Evolutionary conservation across 2,888 invertebrate species (phyloP).

Genomic region (Cremastinae sp.): DNA sequence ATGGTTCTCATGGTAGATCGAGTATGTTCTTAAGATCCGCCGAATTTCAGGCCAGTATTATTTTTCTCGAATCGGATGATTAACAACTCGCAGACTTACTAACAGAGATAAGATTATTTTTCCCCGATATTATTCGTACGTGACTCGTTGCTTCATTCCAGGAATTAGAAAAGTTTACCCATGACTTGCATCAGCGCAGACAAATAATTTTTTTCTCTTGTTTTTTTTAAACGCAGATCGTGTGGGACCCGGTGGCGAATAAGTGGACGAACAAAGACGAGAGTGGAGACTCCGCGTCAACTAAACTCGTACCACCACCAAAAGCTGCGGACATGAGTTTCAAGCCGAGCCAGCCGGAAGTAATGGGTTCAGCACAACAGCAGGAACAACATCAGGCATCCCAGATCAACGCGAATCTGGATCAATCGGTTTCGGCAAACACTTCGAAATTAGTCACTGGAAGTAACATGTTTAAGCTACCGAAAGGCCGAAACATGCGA

Average conservation of each 20-base stretch:
- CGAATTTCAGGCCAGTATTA: constrained; percentile 73
- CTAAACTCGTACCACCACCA: constrained; percentile 85
- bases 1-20: constrained; percentile 75
- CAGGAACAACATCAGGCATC: constrained; percentile 63
- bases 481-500: constrained; percentile 87
- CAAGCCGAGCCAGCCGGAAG: constrained; percentile 60
- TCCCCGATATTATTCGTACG: background rate
- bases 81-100: constrained; percentile 25
- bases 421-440: constrained; percentile 61
- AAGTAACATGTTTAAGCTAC: constrained; percentile 90
- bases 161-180: background rate
- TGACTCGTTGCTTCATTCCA: background rate
- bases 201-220: background rate
- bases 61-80: constrained; percentile 23
- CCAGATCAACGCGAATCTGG: constrained; percentile 42
- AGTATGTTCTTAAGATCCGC: constrained; percentile 66
- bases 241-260: constrained; percentile 94
- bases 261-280: constrained; percentile 93
- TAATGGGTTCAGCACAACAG: constrained; percentile 71
- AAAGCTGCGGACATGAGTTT: constrained; percentile 84
- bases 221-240: constrained; percentile 84
- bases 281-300: constrained; percentile 83
- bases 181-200: background rate
- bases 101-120: constrained; percentile 21
- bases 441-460: constrained; percentile 72